These are phyloP conservation scores for Caenorhabditis doughertyi DNA, from an alignment of 2,888 invertebrate species.

Conservation along the genomic window DNA sequence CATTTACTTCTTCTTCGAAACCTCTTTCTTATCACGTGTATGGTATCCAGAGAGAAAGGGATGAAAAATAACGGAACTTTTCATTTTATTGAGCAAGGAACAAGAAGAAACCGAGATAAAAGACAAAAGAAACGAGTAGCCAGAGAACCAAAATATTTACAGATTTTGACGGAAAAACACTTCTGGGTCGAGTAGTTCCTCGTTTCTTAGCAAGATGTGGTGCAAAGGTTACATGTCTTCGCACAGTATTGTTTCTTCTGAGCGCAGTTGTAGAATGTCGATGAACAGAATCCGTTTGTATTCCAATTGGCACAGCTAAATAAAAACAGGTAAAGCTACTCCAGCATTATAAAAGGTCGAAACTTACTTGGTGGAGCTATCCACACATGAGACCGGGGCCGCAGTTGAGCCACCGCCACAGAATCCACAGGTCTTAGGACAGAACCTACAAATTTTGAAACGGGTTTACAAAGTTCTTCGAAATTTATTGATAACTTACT, in stretches of 20 bases:
- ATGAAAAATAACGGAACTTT: constrained; percentile 25
- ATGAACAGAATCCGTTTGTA: constrained; percentile 56
- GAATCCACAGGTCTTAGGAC: constrained; percentile 59
- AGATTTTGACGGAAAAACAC: constrained; percentile 51
- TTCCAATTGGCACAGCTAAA: constrained; percentile 56
- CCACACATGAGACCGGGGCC: constrained; percentile 44
- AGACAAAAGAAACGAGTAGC: constrained; percentile 41
- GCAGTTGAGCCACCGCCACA: constrained; percentile 55
- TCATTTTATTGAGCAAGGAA: constrained; percentile 47
- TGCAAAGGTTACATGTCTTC: constrained; percentile 50
- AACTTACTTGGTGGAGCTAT: constrained; percentile 50
- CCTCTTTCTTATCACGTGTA: constrained; percentile 25
- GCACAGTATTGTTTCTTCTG: constrained; percentile 54
- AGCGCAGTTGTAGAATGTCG: constrained; percentile 48
- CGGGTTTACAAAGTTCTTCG: background rate
- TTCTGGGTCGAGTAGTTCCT: constrained; percentile 25
- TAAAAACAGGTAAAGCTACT: background rate
- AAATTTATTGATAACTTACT: constrained; percentile 21
- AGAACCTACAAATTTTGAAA: constrained; percentile 34
- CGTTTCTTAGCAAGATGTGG: constrained; percentile 37
- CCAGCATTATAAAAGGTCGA: background rate
- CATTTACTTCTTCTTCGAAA: constrained; percentile 7
- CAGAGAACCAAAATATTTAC: constrained; percentile 57
- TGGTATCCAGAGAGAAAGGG: constrained; percentile 5
- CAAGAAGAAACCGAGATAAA: constrained; percentile 53